A percentile compares a stretch with the other conserved stretches of the same genome.
Conservation (phyloP, 2,888 invertebrate genomes). For the Hirtodrosophila duncani region DNA sequence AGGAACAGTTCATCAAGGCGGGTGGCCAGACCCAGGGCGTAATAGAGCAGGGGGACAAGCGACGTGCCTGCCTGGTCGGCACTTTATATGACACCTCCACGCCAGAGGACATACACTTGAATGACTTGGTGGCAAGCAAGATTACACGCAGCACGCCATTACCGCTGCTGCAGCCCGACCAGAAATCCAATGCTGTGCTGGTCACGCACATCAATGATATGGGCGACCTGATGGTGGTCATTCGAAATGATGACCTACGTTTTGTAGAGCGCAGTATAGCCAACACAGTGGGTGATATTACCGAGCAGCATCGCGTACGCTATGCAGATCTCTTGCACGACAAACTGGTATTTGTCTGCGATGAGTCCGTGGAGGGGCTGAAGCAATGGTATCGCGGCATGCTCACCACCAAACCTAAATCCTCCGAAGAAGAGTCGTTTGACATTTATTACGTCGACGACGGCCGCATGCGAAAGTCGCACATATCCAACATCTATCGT, state of each 20-base stretch:
- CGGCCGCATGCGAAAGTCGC: slow-evolving; percentile 79
- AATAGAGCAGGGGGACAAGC: slow-evolving; percentile 5
- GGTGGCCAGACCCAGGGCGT: slow-evolving; percentile 45
- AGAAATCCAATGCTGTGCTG: slow-evolving; percentile 67
- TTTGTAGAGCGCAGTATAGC: slow-evolving; percentile 72
- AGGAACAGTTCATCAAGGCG: slow-evolving; percentile 54
- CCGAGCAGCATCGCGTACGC: slow-evolving; percentile 68
- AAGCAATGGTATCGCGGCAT: slow-evolving; percentile 79
- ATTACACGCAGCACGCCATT: slow-evolving; percentile 77
- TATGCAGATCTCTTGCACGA: slow-evolving; percentile 72
- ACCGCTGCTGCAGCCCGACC: slow-evolving; percentile 71
- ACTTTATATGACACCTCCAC: slow-evolving; percentile 84
- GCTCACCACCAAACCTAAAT: slow-evolving; percentile 74
- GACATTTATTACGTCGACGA: slow-evolving; percentile 81
- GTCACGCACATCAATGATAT: slow-evolving; percentile 74
- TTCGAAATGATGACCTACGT: slow-evolving; percentile 70
- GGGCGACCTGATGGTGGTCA: slow-evolving; percentile 76
- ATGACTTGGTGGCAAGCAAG: slow-evolving; percentile 81
- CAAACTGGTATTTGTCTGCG: slow-evolving; percentile 79
- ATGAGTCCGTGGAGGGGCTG: slow-evolving; percentile 58
- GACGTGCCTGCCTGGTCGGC: slow-evolving; percentile 79
- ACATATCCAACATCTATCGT: slow-evolving; percentile 78
- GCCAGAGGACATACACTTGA: slow-evolving; percentile 82
- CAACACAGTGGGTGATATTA: slow-evolving; percentile 43
- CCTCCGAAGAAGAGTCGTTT: slow-evolving; percentile 76